Conservation (phyloP, 2,888 invertebrate species). For the Drosophila nigricruria region DNA sequence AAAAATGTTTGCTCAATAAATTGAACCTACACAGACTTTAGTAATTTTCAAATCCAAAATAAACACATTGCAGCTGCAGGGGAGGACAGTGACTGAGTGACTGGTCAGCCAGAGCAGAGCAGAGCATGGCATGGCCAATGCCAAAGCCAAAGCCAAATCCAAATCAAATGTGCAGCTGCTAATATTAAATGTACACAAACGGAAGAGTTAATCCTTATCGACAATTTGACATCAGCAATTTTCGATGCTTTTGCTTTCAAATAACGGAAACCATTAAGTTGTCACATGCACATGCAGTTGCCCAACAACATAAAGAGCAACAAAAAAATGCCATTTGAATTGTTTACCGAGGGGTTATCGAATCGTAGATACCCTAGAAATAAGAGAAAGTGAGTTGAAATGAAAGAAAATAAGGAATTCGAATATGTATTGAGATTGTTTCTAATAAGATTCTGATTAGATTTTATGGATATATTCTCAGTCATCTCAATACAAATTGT, state of each 20-base stretch:
- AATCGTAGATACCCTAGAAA: constrained; percentile 20
- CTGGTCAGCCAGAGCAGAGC: constrained; percentile 17
- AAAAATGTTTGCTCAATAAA: constrained; percentile 71
- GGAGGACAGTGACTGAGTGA: neutral
- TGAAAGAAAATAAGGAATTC: no score
- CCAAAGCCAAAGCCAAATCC: constrained; percentile 33
- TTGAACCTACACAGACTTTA: constrained; percentile 59
- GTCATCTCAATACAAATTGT: neutral
- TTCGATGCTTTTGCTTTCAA: constrained; percentile 81
- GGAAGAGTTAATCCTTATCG: constrained; percentile 80
- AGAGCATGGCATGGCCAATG: constrained; percentile 10
- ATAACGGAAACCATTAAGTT: constrained; percentile 80
- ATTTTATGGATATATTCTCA: neutral
- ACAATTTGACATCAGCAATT: constrained; percentile 80
- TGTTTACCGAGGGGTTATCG: neutral
- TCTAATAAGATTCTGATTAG: neutral
- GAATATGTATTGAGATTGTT: no score
- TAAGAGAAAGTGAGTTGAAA: neutral
- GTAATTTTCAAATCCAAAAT: constrained; percentile 73
- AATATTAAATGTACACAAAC: constrained; percentile 79
- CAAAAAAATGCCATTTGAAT: constrained; percentile 3
- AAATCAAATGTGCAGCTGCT: constrained; percentile 78
- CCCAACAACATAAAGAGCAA: constrained; percentile 9
- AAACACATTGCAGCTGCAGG: constrained; percentile 47
- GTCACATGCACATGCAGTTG: constrained; percentile 71